Evolutionary conservation across 2,113 vertebrate genomes (phyloP).

Genomic region (Pollimyrus isidori): DNA sequence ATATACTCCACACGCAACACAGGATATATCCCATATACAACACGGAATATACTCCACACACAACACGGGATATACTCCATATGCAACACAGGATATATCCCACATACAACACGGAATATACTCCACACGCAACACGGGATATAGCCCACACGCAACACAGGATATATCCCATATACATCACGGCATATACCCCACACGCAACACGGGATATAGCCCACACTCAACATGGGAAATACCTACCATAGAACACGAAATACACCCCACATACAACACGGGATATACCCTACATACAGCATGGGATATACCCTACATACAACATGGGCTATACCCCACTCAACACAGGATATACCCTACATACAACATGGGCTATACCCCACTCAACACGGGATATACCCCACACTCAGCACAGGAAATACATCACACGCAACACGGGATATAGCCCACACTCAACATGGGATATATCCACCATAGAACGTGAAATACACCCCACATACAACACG

Average conservation of each 20-base stretch:
- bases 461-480: accelerated
- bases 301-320: neutral
- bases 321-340: neutral
- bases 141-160: neutral
- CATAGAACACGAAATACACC: neutral
- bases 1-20: neutral
- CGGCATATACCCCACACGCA: neutral
- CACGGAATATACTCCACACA: neutral
- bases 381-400: neutral
- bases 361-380: neutral
- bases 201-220: neutral
- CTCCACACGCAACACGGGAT: neutral
- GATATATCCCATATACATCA: neutral
- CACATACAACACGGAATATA: neutral
- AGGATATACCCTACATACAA: too few relatives aligned
- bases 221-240: neutral
- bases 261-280: neutral
- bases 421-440: neutral
- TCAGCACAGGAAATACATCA: neutral
- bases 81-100: neutral
- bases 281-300: neutral
- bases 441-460: neutral
- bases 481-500: too few relatives aligned
- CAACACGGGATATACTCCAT: neutral
- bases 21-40: neutral